Evolutionary conservation across 2,113 vertebrate species (phyloP).

Genomic region (Argyrosomus japonicus): DNA sequence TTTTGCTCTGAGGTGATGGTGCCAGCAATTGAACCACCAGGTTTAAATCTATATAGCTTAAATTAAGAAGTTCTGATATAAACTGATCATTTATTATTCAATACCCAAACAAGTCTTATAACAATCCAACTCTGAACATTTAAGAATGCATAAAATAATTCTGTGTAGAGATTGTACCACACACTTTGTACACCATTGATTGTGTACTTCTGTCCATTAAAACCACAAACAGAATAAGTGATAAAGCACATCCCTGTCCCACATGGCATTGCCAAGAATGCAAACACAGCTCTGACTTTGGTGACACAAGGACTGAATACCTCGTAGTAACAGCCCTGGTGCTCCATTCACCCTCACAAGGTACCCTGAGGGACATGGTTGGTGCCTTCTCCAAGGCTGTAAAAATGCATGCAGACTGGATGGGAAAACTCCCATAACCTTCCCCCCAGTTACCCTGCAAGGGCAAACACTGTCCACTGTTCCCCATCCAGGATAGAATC

Average conservation of each 20-base stretch:
- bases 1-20: background rate
- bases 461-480: background rate
- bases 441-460: background rate
- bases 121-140: background rate
- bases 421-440: background rate
- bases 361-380: background rate
- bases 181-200: too few species aligned
- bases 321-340: background rate
- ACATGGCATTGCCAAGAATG: background rate
- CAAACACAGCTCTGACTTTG: background rate
- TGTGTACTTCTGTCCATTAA: background rate
- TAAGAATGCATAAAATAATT: background rate
- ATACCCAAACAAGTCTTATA: too few species aligned
- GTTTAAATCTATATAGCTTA: too few species aligned
- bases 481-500: background rate
- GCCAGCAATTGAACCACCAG: background rate
- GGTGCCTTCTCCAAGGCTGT: background rate
- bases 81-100: too few species aligned
- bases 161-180: background rate
- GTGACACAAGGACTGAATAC: background rate
- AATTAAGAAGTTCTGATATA: too few species aligned
- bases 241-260: background rate
- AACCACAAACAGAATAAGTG: background rate
- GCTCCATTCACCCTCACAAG: background rate
- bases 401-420: background rate